Evolutionary conservation across 2,797 vertebrate genomes (phyloP).

Genomic region (Sandelia bainsii): DNA sequence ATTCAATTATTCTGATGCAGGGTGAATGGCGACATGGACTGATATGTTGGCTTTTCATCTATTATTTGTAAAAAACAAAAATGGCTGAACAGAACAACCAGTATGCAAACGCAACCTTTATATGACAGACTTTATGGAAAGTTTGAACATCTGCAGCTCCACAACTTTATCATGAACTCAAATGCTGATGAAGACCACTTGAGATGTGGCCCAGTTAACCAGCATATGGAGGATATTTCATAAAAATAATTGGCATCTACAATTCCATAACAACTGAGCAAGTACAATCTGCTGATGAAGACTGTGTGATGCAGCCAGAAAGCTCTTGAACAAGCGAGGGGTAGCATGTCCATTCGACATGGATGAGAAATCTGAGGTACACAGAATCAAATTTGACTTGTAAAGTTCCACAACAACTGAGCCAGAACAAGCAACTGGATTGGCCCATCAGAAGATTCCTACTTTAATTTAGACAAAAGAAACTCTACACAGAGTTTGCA

Average conservation of each 20-base stretch:
- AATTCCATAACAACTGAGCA: too few relatives aligned
- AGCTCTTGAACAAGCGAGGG: not conserved
- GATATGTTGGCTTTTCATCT: not conserved
- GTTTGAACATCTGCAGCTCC: too few relatives aligned
- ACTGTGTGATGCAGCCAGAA: too few relatives aligned
- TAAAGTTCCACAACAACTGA: not conserved
- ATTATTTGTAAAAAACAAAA: too few relatives aligned
- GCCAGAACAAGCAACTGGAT: not conserved
- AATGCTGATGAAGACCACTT: too few relatives aligned
- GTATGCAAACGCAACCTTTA: not conserved
- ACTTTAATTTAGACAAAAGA: not conserved
- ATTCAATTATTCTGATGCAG: not conserved
- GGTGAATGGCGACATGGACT: not conserved
- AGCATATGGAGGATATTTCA: too few relatives aligned
- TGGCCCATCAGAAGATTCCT: not conserved
- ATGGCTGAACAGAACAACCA: not conserved
- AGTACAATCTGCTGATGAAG: too few relatives aligned
- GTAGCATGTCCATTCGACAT: not conserved
- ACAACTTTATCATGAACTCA: too few relatives aligned
- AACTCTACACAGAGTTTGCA: too few relatives aligned
- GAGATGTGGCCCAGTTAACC: too few relatives aligned
- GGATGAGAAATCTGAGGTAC: not conserved
- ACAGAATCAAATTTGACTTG: not conserved
- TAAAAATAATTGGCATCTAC: too few relatives aligned
- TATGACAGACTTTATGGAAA: not conserved